These are phyloP conservation scores for Scaptomyza flava DNA, from an alignment of 2,888 invertebrate species.

Conservation along the genomic window DNA sequence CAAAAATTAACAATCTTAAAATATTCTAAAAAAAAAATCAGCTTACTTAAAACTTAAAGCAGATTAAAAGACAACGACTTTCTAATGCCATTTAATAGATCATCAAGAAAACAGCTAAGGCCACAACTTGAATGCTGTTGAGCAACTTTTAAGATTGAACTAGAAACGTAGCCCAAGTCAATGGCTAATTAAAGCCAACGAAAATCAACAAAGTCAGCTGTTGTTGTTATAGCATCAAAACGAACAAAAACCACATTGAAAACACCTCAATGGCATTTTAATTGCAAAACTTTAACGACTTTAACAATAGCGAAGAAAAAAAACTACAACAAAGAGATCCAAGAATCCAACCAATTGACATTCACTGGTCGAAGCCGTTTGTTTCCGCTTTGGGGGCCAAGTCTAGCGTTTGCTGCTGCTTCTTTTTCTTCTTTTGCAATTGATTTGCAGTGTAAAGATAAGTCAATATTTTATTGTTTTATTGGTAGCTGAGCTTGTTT, in stretches of 20 bases:
- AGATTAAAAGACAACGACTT: slow-evolving; percentile 30
- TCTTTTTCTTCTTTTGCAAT: slow-evolving; percentile 38
- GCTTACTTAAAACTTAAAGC: slow-evolving; percentile 21
- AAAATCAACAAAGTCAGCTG: slow-evolving; percentile 5
- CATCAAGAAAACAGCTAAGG: slow-evolving; percentile 4
- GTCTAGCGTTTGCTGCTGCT: slow-evolving; percentile 23
- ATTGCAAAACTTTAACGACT: slow-evolving; percentile 68
- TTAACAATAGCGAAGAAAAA: slow-evolving; percentile 26
- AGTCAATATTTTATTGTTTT: slow-evolving; percentile 66
- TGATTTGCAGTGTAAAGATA: slow-evolving; percentile 59
- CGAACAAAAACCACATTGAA: slow-evolving; percentile 14
- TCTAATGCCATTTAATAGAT: slow-evolving; percentile 34
- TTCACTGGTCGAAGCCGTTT: slow-evolving; percentile 36
- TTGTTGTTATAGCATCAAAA: slow-evolving; percentile 10
- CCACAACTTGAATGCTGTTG: slow-evolving; percentile 23
- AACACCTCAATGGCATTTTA: slow-evolving; percentile 68
- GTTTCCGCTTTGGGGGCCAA: slow-evolving; percentile 47
- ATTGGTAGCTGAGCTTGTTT: slow-evolving; percentile 51
- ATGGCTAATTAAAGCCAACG: slow-evolving; percentile 46
- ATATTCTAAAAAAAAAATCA: background rate
- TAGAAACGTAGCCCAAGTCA: slow-evolving; percentile 34
- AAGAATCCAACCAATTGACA: slow-evolving; percentile 25
- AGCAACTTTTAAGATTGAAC: slow-evolving; percentile 25
- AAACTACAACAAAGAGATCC: slow-evolving; percentile 13
- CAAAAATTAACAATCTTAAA: background rate